These are phyloP conservation scores for Eulemur albifrons DNA, from an alignment of 2,797 vertebrate species.

Conservation along the genomic window DNA sequence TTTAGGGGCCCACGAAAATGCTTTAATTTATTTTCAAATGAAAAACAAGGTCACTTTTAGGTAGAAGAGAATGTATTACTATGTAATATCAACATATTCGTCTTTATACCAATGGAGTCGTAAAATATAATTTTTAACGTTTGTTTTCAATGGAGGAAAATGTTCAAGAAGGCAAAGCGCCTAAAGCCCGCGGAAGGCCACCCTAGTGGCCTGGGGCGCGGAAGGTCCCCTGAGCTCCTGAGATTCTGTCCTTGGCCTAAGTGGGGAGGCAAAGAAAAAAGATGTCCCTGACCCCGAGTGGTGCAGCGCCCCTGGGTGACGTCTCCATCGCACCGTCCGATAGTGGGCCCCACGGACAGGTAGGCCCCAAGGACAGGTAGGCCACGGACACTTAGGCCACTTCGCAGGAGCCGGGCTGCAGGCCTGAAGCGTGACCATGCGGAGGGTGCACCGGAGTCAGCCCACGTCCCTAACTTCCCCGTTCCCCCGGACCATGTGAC, in stretches of 20 bases:
- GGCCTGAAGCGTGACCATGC: rapidly evolving
- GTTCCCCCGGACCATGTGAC: no score
- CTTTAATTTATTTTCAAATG: background rate
- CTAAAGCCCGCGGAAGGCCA: rapidly evolving
- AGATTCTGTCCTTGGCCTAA: background rate
- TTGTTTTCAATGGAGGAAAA: background rate
- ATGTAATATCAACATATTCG: rapidly evolving
- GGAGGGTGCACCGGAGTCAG: background rate
- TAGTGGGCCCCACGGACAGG: no score
- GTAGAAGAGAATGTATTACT: background rate
- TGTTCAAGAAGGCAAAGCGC: rapidly evolving
- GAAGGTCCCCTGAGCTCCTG: rapidly evolving
- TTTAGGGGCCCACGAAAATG: rapidly evolving
- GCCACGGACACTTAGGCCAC: no score
- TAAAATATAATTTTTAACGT: background rate
- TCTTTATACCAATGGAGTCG: background rate
- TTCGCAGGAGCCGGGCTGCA: background rate
- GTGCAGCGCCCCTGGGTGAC: rapidly evolving
- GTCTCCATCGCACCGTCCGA: background rate
- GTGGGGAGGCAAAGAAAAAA: background rate
- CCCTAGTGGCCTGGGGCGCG: rapidly evolving
- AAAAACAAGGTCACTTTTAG: background rate
- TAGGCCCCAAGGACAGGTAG: no score
- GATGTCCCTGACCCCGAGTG: background rate
- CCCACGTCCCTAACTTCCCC: rapidly evolving